Evolutionary conservation across 2,888 invertebrate genomes (phyloP).

Genomic region (Agrochola litura): DNA sequence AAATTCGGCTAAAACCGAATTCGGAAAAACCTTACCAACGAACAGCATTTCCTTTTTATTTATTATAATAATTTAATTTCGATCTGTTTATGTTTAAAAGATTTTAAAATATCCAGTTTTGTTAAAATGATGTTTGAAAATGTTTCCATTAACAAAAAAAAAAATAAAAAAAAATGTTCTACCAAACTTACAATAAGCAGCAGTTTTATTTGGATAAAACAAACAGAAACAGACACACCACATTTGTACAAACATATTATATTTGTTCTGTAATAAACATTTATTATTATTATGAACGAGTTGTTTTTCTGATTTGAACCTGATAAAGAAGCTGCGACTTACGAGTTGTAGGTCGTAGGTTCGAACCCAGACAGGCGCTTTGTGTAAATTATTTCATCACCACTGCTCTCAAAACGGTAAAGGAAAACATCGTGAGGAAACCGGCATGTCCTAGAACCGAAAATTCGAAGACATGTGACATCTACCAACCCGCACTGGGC

Average conservation of each 20-base stretch:
- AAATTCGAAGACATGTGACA: too few species aligned
- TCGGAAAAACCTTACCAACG: neutral
- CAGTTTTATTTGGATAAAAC: neutral
- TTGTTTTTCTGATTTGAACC: constrained; percentile 1
- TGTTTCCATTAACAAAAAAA: neutral
- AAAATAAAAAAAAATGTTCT: neutral
- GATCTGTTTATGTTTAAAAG: neutral
- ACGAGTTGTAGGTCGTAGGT: too few species aligned
- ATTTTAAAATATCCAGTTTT: neutral
- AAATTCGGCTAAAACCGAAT: neutral
- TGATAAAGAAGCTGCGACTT: neutral
- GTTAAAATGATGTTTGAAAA: too few species aligned
- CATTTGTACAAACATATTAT: constrained; percentile 5
- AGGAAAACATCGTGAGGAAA: too few species aligned
- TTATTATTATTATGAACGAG: too few species aligned
- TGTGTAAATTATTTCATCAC: too few species aligned
- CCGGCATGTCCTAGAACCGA: too few species aligned
- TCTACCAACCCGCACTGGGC: too few species aligned
- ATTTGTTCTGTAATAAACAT: constrained; percentile 2
- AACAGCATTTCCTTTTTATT: neutral
- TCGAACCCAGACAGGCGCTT: too few species aligned
- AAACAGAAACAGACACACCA: neutral
- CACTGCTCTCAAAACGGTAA: too few species aligned
- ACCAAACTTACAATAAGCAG: neutral
- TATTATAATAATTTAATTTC: neutral